A percentile compares a stretch with the other conserved stretches of the same genome.
Conservation (phyloP, 2,113 vertebrate genomes). For the Plectropomus leopardus region DNA sequence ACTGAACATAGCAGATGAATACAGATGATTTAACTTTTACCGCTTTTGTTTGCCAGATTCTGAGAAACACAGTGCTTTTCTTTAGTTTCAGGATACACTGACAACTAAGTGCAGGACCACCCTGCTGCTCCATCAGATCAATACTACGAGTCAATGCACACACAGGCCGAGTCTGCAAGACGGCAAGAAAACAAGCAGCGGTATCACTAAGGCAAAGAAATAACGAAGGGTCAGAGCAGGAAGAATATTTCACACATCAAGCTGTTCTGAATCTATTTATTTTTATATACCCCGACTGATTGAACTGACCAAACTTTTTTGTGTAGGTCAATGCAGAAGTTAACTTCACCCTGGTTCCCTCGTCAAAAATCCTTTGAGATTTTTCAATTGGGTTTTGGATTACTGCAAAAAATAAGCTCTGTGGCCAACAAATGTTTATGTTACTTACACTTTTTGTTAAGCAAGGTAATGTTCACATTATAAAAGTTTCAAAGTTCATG, state of each 20-base stretch:
- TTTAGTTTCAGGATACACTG: constrained; percentile 44
- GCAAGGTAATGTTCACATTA: too few species aligned
- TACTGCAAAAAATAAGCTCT: too few species aligned
- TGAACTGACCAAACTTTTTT: not conserved
- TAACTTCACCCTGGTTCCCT: too few species aligned
- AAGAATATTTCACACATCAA: not conserved
- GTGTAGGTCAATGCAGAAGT: too few species aligned
- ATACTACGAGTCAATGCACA: constrained; percentile 65
- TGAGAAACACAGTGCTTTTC: constrained; percentile 32
- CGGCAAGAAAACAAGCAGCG: constrained; percentile 46
- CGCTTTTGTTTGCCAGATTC: constrained; percentile 31
- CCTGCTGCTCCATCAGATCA: constrained; percentile 66
- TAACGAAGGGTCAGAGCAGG: not conserved
- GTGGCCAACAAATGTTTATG: too few species aligned
- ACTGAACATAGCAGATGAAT: constrained; percentile 39
- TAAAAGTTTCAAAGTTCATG: too few species aligned
- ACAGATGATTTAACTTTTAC: constrained; percentile 24
- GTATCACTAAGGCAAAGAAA: constrained; percentile 26
- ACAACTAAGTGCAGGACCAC: constrained; percentile 55
- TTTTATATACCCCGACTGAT: not conserved
- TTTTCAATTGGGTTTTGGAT: too few species aligned
- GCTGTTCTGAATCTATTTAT: not conserved
- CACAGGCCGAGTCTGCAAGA: constrained; percentile 14
- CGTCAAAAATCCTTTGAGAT: too few species aligned
- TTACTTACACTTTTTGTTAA: too few species aligned